Evolutionary conservation across 2,888 invertebrate genomes (phyloP).

Genomic region (Ptilodon capucinus): DNA sequence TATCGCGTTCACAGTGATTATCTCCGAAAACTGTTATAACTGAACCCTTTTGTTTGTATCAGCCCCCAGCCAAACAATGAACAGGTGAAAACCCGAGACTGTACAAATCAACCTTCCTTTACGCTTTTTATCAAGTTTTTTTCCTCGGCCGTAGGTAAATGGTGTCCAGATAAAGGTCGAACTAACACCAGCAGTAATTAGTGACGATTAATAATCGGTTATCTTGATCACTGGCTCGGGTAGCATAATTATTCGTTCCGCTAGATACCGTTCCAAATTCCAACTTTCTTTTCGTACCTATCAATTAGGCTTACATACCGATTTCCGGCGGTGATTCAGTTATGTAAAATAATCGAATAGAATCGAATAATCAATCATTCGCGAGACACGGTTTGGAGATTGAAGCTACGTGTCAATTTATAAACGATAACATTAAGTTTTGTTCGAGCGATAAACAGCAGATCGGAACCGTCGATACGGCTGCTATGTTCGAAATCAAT

Average conservation of each 20-base stretch:
- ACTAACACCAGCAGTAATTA: conserved; percentile 83
- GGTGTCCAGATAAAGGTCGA: conserved; percentile 80
- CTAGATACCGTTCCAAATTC: conserved; percentile 39
- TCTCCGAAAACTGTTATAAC: conserved; percentile 78
- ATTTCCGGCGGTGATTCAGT: conserved; percentile 20
- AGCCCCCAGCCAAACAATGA: conserved; percentile 75
- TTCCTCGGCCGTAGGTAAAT: conserved; percentile 62
- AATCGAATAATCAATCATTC: conserved; percentile 52
- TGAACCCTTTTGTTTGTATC: conserved; percentile 76
- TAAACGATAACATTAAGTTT: conserved; percentile 54
- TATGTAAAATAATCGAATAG: conserved; percentile 29
- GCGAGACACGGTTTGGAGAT: conserved; percentile 38
- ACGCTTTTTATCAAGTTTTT: conserved; percentile 75
- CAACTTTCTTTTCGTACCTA: conserved; percentile 35
- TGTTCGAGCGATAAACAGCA: conserved; percentile 38
- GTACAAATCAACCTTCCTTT: conserved; percentile 71
- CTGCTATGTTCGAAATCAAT: conserved; percentile 69
- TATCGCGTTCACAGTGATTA: conserved; percentile 70
- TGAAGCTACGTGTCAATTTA: conserved; percentile 60
- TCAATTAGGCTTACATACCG: conserved; percentile 21
- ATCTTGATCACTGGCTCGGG: conserved; percentile 72
- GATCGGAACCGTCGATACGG: conserved; percentile 51
- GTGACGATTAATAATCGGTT: conserved; percentile 80
- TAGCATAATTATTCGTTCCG: conserved; percentile 65
- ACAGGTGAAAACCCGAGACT: conserved; percentile 65